Base-by-base conservation (phyloP, 1,140 invertebrate genomes). In the Monomorium pharaonis region DNA sequence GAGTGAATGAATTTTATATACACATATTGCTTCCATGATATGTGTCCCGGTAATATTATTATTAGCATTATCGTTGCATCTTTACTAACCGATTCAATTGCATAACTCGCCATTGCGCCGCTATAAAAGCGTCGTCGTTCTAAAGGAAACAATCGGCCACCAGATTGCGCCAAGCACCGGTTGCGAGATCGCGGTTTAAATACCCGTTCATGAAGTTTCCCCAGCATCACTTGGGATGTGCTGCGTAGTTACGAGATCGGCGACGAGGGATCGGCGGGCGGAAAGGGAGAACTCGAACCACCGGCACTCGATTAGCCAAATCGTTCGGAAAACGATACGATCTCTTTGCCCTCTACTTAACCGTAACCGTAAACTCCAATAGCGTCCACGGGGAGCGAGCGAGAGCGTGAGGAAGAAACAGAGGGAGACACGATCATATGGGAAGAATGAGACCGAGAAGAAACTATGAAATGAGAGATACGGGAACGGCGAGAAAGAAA, bases 291-390 rank as follows among this genome's bases (percentile, higher is more conserved):
- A 54, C 24, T 44, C 60, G 44, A 75, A 56, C 85, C 44, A 85
- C 37, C 85, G 87, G 58, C 87, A 89, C 86, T 90, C 91, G 91
- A 93, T 93, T 93, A 92, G 89, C 89, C 87, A 90, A 93, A 93
- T 93, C 89, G 91, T 90, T 92, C 86, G 91, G 91, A 93, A 93
- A 92, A 92, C 90, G 86, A 92, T 92, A 92, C 86, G 90, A 90
- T 91, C 88, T 90, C 85, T 90, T 89, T 86, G 72, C 87, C 83
- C 80, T 90, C 84, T 89, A 89, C 80, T 92, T 89, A 90, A 88
- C 86, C 83, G 88, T 92, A 89, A 86, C 80, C 85, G 77, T 90
- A 92, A 92, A 90, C 78, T 74, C 74, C 89, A 86, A 90, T 90
- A 87, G 85, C 88, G 60, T 63, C 56, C 42, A 54, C 24, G 51